Evolutionary conservation across 2,113 vertebrate species (phyloP), one percentile per base, ranked within the genome.

Genomic region (Mobula birostris): DNA sequence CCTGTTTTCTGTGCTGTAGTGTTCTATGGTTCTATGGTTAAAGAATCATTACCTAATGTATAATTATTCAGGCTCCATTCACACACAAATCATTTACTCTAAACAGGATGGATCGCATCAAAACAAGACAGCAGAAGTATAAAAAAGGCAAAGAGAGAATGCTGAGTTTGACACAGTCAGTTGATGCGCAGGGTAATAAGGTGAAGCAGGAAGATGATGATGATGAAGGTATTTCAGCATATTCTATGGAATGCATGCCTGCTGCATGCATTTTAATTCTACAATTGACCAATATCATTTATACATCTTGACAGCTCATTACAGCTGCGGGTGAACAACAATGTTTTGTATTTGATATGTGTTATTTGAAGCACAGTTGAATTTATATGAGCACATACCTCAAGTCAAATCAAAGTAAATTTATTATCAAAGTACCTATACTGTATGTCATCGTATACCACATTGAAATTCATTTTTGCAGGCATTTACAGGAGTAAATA

Each of bases 101-200:
- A 95, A 21, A 83, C 95, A 99, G 99, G 97, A 99, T 99, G 99
- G 99, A 99, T 95, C 98, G 97, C 95, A 99, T 99, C 97, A 99
- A 99, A 96, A 98, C 98, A 95, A 97, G 98, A 92, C 99, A 99
- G 96, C 97, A 99, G 96, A 99, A 99, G 95, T 99, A 99, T 95
- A 99, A 99, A 97, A 98, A 98, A 96, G 98, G 98, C 95, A 99
- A 99, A 97, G 98, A 99, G 96, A 98, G 97, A 96, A 98, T 99
- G 98, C 96, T 98, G 94, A 99, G 97, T 96, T 95, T 99, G 96
- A 97, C 96, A 63, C 98, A 99, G 94, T 98, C 98, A n/a, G 96
- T 95, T 94, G 98, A 99, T n/a, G 97, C 96, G 87, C 97, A 2
- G 97, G 97, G 94, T 40, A 78, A 66, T 40, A 66, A 68, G 70